Evolutionary conservation across 2,113 vertebrate genomes (phyloP).

Genomic region (Cyanoliseus patagonus): DNA sequence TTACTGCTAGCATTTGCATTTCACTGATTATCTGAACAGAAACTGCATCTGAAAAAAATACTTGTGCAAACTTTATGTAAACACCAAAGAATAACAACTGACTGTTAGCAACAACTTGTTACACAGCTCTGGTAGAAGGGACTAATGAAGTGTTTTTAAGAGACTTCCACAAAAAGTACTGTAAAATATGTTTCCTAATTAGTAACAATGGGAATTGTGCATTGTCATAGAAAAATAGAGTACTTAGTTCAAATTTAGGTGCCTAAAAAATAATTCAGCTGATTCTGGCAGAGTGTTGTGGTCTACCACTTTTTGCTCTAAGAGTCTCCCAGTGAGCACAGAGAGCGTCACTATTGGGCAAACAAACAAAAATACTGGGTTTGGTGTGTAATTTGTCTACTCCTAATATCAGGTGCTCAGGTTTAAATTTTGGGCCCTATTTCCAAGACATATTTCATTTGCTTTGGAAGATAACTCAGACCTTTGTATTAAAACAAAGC

Average conservation of each 20-base stretch:
- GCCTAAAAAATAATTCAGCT: not conserved
- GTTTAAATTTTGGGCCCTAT: not conserved
- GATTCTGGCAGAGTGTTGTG: not conserved
- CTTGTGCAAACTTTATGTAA: not conserved
- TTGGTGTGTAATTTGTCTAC: not conserved
- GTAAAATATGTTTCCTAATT: not conserved
- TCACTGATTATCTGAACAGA: not conserved
- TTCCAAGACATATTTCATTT: not conserved
- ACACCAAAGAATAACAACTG: not conserved
- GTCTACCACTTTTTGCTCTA: not conserved
- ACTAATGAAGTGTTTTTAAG: not conserved
- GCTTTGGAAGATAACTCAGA: not conserved
- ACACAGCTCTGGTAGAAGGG: not conserved
- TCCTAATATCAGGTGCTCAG: not conserved
- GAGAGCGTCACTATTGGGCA: not conserved
- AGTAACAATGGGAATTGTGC: not conserved
- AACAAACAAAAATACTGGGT: not conserved
- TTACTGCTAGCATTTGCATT: slow-evolving; percentile 5
- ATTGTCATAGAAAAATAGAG: not conserved
- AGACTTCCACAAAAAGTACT: not conserved
- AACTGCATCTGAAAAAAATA: not conserved
- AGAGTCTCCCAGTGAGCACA: not conserved
- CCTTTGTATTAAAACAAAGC: not conserved
- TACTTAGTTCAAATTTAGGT: not conserved
- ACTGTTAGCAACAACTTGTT: not conserved